phyloP scores from a whole-genome alignment of 2,797 vertebrate genomes.

The Delichon dasypus region DNA sequence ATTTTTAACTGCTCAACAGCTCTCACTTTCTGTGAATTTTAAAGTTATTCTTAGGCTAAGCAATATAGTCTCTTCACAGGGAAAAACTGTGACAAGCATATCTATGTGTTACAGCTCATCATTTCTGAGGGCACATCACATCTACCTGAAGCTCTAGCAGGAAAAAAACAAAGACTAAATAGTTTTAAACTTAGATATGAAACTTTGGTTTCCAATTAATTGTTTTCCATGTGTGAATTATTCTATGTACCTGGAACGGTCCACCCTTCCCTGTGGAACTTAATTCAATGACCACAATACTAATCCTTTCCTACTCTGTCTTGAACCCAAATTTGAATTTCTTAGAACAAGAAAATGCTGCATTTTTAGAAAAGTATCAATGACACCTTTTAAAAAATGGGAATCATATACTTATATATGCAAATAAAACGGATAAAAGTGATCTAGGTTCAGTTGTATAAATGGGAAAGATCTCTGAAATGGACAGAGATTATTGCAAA shows the following conservation, averaged over 20 bases:
- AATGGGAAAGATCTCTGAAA: not conserved
- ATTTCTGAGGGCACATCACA: conserved; percentile 6
- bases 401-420: not conserved
- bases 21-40: conserved; percentile 65
- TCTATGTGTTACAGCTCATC: conserved; percentile 16
- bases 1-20: conserved; percentile 54
- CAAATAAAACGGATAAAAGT: not conserved
- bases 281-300: not conserved
- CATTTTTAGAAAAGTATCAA: not conserved
- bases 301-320: not conserved
- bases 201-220: not conserved
- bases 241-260: not conserved
- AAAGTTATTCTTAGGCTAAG: conserved; percentile 60
- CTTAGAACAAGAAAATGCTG: not conserved
- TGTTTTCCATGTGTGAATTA: not conserved
- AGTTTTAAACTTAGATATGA: not conserved
- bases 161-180: not conserved
- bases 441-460: not conserved
- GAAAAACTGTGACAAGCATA: conserved; percentile 42
- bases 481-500: not conserved
- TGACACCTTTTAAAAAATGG: not conserved
- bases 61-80: conserved; percentile 28
- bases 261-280: not conserved
- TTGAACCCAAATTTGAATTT: not conserved
- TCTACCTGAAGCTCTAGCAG: conserved; percentile 13